These are phyloP conservation scores for Peromyscus nudipes DNA, from an alignment of 2,797 vertebrate genomes.

Conservation along the genomic window DNA sequence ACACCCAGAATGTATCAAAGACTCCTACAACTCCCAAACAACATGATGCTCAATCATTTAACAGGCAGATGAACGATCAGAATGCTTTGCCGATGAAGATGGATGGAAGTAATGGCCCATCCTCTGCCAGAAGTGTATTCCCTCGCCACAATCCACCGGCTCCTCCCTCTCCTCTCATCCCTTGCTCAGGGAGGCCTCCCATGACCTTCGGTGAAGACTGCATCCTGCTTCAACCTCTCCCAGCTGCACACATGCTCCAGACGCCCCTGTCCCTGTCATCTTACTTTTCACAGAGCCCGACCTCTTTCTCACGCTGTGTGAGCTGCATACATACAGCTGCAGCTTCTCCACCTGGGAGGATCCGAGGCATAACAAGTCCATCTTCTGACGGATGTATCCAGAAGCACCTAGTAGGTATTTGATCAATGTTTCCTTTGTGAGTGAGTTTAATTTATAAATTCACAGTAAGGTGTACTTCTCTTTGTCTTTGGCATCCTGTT, in stretches of 20 bases:
- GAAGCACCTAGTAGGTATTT: not conserved
- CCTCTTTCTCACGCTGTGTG: not conserved
- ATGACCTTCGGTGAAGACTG: not conserved
- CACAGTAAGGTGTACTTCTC: not conserved
- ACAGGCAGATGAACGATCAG: not conserved
- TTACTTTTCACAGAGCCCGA: fast-evolving
- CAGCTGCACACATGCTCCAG: fast-evolving
- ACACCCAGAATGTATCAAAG: not conserved
- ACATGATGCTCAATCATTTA: fast-evolving
- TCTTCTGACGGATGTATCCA: not conserved
- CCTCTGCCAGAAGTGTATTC: not conserved
- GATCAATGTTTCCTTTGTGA: not conserved
- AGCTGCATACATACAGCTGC: too few relatives aligned
- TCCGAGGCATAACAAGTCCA: not conserved
- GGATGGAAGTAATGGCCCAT: fast-evolving
- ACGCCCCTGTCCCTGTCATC: fast-evolving
- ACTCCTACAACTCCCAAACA: too few relatives aligned
- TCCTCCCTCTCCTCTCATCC: fast-evolving
- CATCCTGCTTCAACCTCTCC: not conserved
- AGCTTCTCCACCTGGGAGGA: not conserved
- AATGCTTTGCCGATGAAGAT: fast-evolving
- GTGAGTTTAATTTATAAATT: not conserved
- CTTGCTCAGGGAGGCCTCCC: not conserved
- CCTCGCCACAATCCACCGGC: fast-evolving
- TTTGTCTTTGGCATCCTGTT: not conserved